Base-by-base conservation (phyloP, 1,140 invertebrate species). In the Monomorium pharaonis region DNA sequence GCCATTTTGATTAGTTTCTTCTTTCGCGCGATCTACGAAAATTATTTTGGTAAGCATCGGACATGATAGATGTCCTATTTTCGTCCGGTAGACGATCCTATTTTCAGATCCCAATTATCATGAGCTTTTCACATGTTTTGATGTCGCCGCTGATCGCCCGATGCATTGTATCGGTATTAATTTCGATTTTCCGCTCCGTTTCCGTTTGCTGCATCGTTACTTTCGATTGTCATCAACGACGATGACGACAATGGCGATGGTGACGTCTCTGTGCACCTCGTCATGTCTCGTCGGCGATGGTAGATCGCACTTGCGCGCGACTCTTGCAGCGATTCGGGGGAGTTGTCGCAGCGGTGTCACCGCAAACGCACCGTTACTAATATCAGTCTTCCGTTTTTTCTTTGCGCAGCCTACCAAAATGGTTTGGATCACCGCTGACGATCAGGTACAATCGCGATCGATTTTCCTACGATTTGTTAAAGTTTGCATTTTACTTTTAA, bases 331-430 rank as follows among this genome's bases (percentile, higher is more conserved):
- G 21, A 12, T 54, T 74, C 65, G 75, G 75, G 21, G 27, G 58
- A 84, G 24, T 69, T 30, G 4, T 69, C 30, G 49, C n/a, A 30
- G 69, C 37, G 72, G 27, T 33, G 18, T 84, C 69, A 33, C 5
- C 58, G 30, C 63, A 62, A 77, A 49, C 27, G 37, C 75, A 81
- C 81, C 86, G 85, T 90, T 86, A 94, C 88, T 94, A 94, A 94
- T 94, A 80, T 87, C 89, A 70, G 86, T 93, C 91, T 94, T 84
- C 89, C 92, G 91, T 95, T 94, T 94, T 95, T 94, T 95, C 92
- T 95, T 95, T 93, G 85, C 91, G 92, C 94, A 95, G 95, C 94
- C 92, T 89, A 90, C 91, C 92, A 95, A 93, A 94, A 95, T 95
- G 95, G 94, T 95, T 91, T 95, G 95, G 95, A 93, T 94, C 90